Evolutionary conservation across 2,797 vertebrate species (phyloP).

Genomic region (Apodemus agrarius): DNA sequence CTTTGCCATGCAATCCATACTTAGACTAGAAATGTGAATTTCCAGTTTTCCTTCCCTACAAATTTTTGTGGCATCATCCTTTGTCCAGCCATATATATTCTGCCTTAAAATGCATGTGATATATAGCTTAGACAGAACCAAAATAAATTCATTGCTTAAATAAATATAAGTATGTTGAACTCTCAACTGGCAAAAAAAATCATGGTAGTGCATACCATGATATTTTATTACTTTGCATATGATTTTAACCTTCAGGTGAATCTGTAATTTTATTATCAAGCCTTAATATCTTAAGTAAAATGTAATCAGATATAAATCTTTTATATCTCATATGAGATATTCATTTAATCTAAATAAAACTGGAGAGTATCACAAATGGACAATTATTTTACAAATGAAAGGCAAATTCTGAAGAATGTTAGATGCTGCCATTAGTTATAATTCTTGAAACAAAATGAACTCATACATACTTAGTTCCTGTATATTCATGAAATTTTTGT

Average conservation of each 20-base stretch:
- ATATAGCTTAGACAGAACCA: constrained; percentile 41
- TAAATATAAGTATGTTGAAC: constrained; percentile 38
- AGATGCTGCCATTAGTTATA: constrained; percentile 64
- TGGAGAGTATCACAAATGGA: constrained; percentile 58
- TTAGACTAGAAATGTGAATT: no score
- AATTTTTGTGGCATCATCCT: neutral
- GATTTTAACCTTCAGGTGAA: constrained; percentile 57
- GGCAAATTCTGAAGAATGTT: constrained; percentile 62
- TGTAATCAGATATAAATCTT: constrained; percentile 73
- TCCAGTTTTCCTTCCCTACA: no score
- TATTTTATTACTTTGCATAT: neutral
- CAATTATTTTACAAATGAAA: constrained; percentile 68
- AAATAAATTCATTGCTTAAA: constrained; percentile 48
- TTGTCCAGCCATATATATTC: neutral
- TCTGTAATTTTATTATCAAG: neutral
- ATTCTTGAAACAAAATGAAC: constrained; percentile 66
- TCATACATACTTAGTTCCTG: constrained; percentile 74
- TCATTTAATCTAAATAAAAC: constrained; percentile 59
- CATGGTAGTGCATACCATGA: neutral
- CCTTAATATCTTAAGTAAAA: constrained; percentile 73
- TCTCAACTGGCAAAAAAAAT: neutral
- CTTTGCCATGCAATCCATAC: no score
- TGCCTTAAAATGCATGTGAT: neutral
- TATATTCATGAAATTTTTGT: constrained; percentile 30
- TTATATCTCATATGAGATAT: constrained; percentile 62